phyloP scores from a whole-genome alignment of 2,888 invertebrate genomes.

The Apomyelois bistriatella region DNA sequence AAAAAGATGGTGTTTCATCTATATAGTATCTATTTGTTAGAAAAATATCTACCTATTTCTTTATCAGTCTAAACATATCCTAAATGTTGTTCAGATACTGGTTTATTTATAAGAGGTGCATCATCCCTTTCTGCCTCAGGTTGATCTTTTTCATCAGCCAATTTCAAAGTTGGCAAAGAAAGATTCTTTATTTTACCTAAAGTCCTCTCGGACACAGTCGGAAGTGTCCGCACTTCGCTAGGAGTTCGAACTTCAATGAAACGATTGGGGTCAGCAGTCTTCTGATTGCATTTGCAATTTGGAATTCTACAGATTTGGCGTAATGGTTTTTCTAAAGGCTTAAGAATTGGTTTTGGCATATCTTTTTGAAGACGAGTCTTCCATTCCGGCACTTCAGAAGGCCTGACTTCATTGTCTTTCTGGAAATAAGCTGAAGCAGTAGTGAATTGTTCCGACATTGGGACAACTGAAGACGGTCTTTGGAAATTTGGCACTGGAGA shows the following conservation, averaged over 20 bases:
- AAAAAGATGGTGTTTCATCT: slow-evolving; percentile 36
- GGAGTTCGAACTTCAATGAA: slow-evolving; percentile 56
- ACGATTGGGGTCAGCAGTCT: slow-evolving; percentile 39
- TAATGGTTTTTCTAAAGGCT: slow-evolving; percentile 57
- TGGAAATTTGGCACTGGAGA: slow-evolving; percentile 48
- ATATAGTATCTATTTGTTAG: slow-evolving; percentile 35
- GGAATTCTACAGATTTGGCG: slow-evolving; percentile 64
- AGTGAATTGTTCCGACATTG: slow-evolving; percentile 65
- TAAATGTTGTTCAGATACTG: slow-evolving; percentile 78
- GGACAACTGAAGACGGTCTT: slow-evolving; percentile 69
- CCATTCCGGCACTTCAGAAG: slow-evolving; percentile 64
- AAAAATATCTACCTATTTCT: slow-evolving; percentile 7
- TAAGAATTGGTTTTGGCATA: slow-evolving; percentile 45
- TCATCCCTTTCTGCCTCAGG: slow-evolving; percentile 58
- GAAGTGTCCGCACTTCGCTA: slow-evolving; percentile 52
- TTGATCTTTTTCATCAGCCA: slow-evolving; percentile 55
- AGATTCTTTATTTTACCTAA: slow-evolving; percentile 60
- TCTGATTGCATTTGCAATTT: slow-evolving; percentile 66
- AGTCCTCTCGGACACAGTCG: slow-evolving; percentile 54
- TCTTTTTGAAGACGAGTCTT: slow-evolving; percentile 63
- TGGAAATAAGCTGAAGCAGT: slow-evolving; percentile 64
- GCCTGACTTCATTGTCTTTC: slow-evolving; percentile 43
- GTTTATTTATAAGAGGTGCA: slow-evolving; percentile 46
- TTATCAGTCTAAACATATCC: slow-evolving; percentile 68
- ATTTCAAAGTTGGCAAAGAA: slow-evolving; percentile 67